These are phyloP conservation scores for Eupsilia transversa DNA, from an alignment of 2,888 invertebrate species.

Conservation along the genomic window DNA sequence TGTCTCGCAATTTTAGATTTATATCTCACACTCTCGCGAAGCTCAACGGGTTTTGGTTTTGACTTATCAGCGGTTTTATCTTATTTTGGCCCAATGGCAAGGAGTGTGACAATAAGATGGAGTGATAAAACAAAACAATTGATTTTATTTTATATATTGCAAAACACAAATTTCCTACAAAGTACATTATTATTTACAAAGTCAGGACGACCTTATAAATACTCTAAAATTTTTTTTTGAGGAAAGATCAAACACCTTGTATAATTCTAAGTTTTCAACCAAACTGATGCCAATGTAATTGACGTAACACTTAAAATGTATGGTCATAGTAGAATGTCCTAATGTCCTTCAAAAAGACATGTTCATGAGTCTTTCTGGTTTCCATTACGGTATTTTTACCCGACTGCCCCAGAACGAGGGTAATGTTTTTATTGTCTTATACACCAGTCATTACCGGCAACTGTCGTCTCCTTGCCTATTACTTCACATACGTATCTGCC, in stretches of 20 bases:
- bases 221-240: too few relatives aligned
- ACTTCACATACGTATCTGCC: neutral
- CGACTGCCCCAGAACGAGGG: too few relatives aligned
- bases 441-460: neutral
- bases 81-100: neutral
- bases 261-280: neutral
- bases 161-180: slow-evolving; percentile 4
- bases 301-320: neutral
- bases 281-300: neutral
- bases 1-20: neutral
- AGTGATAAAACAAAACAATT: neutral
- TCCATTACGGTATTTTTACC: neutral
- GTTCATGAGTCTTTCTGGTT: neutral
- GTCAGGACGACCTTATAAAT: neutral
- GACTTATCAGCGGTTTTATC: neutral
- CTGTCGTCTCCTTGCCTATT: too few relatives aligned
- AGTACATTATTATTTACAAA: slow-evolving; percentile 27
- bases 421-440: neutral
- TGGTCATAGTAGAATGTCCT: neutral
- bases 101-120: neutral
- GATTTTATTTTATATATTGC: neutral
- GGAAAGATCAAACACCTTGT: neutral
- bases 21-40: neutral
- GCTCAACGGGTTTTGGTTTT: neutral
- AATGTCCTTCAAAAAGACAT: neutral